phyloP scores from a whole-genome alignment of 2,888 invertebrate species.

The Psylliodes chrysocephalus region DNA sequence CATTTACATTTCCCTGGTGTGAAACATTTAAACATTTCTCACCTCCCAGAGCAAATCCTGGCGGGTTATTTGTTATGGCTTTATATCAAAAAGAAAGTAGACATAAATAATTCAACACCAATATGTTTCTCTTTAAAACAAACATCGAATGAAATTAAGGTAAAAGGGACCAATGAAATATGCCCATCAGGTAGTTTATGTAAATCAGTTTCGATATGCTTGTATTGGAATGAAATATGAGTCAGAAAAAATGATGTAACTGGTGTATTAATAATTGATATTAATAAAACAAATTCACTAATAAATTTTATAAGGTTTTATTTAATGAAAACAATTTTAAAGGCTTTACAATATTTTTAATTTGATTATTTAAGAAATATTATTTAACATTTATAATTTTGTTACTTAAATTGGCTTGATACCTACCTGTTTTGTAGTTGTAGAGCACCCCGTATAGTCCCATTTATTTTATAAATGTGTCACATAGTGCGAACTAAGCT shows the following conservation, averaged over 20 bases:
- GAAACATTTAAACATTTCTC: slow-evolving; percentile 36
- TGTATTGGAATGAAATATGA: background rate
- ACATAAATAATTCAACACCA: slow-evolving; percentile 28
- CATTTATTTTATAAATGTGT: too few species aligned
- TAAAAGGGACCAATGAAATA: background rate
- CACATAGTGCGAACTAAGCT: too few species aligned
- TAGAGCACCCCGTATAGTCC: too few species aligned
- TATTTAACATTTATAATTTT: too few species aligned
- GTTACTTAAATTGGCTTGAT: too few species aligned
- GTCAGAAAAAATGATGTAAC: background rate
- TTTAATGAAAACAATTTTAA: too few species aligned
- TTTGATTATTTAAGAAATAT: too few species aligned
- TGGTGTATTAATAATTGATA: background rate
- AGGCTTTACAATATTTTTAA: too few species aligned
- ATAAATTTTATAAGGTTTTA: too few species aligned
- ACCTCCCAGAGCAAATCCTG: slow-evolving; percentile 21
- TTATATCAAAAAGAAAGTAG: slow-evolving; percentile 27
- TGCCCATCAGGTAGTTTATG: background rate
- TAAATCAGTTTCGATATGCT: slow-evolving; percentile 11
- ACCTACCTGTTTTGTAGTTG: too few species aligned
- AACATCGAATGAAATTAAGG: slow-evolving; percentile 25
- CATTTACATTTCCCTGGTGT: slow-evolving; percentile 36
- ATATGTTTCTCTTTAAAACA: slow-evolving; percentile 29
- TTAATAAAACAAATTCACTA: too few species aligned
- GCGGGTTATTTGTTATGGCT: slow-evolving; percentile 26